Percentiles rank a stretch among this genome's conserved stretches.
These are phyloP conservation scores for Drosophila merina DNA, from an alignment of 2,888 invertebrate genomes.

Conservation along the genomic window DNA sequence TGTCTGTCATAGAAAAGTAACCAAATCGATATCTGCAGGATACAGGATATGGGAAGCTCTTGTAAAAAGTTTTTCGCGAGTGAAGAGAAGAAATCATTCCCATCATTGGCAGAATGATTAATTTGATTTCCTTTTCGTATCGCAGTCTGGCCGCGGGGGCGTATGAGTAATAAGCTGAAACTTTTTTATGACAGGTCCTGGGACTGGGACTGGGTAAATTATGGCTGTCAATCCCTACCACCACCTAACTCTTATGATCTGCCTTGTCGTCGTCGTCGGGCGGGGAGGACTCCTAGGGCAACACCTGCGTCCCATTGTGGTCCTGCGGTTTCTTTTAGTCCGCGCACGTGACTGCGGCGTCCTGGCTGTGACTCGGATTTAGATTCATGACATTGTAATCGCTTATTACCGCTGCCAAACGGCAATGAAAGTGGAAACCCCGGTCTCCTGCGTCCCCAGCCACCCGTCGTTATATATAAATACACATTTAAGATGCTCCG, in stretches of 20 bases:
- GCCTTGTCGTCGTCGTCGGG: constrained; percentile 13
- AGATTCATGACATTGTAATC: constrained; percentile 64
- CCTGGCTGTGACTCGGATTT: constrained; percentile 21
- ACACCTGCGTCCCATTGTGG: constrained; percentile 41
- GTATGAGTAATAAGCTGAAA: constrained; percentile 60
- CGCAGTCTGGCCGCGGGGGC: constrained; percentile 13
- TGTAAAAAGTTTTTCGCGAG: neutral
- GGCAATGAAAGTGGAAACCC: constrained; percentile 49
- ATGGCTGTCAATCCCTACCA: constrained; percentile 27
- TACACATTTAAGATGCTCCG: constrained; percentile 11
- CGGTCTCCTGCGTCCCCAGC: neutral
- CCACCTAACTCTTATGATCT: constrained; percentile 24
- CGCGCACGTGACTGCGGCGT: constrained; percentile 52
- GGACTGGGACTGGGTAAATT: constrained; percentile 37
- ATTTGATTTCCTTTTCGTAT: constrained; percentile 52
- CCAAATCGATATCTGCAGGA: constrained; percentile 44
- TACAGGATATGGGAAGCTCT: constrained; percentile 4
- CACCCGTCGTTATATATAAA: constrained; percentile 1
- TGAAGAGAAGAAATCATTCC: constrained; percentile 29
- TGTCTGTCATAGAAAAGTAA: constrained; percentile 19
- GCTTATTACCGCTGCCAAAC: constrained; percentile 62
- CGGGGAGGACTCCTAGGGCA: constrained; percentile 3
- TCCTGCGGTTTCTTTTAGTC: constrained; percentile 15
- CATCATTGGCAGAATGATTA: constrained; percentile 63
- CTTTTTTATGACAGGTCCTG: constrained; percentile 59